Evolutionary conservation across 2,797 vertebrate species (phyloP), one percentile per base, ranked within the genome.

Genomic region (Corythornis leucogaster): DNA sequence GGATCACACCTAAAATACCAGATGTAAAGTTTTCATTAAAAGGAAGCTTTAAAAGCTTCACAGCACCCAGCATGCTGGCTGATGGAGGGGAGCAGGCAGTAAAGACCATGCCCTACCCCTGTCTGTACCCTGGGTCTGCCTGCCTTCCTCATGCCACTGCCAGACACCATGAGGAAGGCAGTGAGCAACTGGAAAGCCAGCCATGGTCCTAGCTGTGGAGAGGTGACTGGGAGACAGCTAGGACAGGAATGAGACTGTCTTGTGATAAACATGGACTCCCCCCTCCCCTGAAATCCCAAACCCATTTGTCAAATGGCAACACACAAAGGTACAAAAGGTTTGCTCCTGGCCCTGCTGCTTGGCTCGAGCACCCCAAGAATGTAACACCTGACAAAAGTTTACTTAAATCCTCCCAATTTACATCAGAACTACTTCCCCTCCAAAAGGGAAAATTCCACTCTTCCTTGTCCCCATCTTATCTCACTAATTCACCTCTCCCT

Each of bases 401-500:
- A 91, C 74, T 91, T 73, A 76, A 75, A 92, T 43, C 54, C 55
- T 58, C 66, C 68, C 7, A 3, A 82, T 75, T 90, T 93, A 87
- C 66, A 91, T 71, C 75, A 80, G 50, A 92, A 82, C 25, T n/a
- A 35, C 59, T 87, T 89, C 46, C 68, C 12, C 35, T 85, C 85
- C 73, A 86, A 33, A 91, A 69, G 78, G 59, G 73, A 94, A 94
- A 94, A 89, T 73, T 90, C 80, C 67, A 80, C 35, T 87, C 58
- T 68, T 88, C 57, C 59, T 30, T 64, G 38, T 69, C 63, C 16
- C 22, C 9, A 26, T 78, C 59, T 25, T 58, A 19, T 40, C 46
- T 86, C 57, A 68, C 25, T 68, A 82, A 80, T 62, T 90, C 40
- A 62, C 31, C 13, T 71, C 86, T 80, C 17, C 0, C 6, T 69